Percentiles rank a stretch among this genome's conserved stretches.
phyloP scores from a whole-genome alignment of 1,140 invertebrate genomes.

The Drosophila simulans region DNA sequence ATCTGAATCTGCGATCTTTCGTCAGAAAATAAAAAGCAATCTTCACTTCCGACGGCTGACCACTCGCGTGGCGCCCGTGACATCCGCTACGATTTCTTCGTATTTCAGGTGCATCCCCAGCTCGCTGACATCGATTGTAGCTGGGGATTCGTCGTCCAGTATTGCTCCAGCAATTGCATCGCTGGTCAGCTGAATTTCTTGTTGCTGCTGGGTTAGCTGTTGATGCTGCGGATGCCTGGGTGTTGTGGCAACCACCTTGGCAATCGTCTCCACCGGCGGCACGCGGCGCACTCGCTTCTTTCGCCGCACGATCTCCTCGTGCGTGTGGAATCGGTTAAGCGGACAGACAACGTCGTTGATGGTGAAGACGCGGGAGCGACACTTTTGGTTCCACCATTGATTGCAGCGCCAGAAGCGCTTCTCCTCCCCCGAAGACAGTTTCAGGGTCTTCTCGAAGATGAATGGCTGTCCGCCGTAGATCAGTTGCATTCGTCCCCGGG shows the following conservation, averaged over 20 bases:
- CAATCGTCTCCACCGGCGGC: slow-evolving; percentile 35
- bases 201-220: slow-evolving; percentile 31
- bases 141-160: slow-evolving; percentile 56
- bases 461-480: slow-evolving; percentile 84
- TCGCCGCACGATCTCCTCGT: slow-evolving; percentile 81
- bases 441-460: slow-evolving; percentile 82
- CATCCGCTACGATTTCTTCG: slow-evolving; percentile 81
- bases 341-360: slow-evolving; percentile 80
- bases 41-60: slow-evolving; percentile 59
- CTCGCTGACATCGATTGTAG: slow-evolving; percentile 70
- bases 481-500: slow-evolving; percentile 78
- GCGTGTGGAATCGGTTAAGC: slow-evolving; percentile 81
- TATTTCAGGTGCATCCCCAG: slow-evolving; percentile 82
- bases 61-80: slow-evolving; percentile 57
- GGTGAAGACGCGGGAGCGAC: slow-evolving; percentile 80
- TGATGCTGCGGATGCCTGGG: slow-evolving; percentile 51
- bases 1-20: not conserved
- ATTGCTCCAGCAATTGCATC: slow-evolving; percentile 52
- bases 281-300: slow-evolving; percentile 77
- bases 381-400: slow-evolving; percentile 84
- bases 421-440: slow-evolving; percentile 76
- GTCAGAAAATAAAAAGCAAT: slow-evolving; percentile 11
- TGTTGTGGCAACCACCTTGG: slow-evolving; percentile 25
- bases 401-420: slow-evolving; percentile 84
- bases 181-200: slow-evolving; percentile 47